Conservation (phyloP, 1,140 invertebrate species). For the Bombus huntii region DNA sequence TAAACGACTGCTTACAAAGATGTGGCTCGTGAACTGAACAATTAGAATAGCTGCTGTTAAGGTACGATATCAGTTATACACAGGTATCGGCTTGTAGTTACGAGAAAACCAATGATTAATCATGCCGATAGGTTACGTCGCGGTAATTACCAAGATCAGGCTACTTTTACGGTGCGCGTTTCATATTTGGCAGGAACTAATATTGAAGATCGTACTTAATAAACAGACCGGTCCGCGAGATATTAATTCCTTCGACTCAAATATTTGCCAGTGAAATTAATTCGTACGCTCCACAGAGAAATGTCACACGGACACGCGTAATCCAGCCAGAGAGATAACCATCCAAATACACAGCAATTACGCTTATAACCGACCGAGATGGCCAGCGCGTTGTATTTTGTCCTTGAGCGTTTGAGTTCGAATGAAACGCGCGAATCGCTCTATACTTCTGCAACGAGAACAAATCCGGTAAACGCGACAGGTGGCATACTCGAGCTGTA, state of each 20-base stretch:
- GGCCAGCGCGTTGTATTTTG: no score
- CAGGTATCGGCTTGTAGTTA: not conserved
- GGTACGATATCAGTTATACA: no score
- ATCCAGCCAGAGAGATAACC: not conserved
- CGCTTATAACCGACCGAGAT: not conserved
- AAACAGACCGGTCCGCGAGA: not conserved
- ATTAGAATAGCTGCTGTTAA: not conserved
- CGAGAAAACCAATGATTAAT: not conserved
- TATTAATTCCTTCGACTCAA: constrained; percentile 32
- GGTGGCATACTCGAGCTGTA: no score
- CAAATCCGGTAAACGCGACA: no score
- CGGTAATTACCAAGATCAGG: not conserved
- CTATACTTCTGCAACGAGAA: no score
- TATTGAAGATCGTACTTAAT: constrained; percentile 40
- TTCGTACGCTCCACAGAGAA: not conserved
- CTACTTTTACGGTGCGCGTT: not conserved
- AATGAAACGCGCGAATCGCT: no score
- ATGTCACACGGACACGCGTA: constrained; percentile 13
- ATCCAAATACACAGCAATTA: constrained; percentile 9
- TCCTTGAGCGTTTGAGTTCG: not conserved
- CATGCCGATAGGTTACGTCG: not conserved
- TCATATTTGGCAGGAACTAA: constrained; percentile 16
- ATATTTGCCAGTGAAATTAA: constrained; percentile 39
- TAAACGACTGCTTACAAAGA: not conserved
- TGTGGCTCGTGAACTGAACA: no score